Evolutionary conservation across 2,113 vertebrate genomes (phyloP).

Genomic region (Otolemur garnettii): DNA sequence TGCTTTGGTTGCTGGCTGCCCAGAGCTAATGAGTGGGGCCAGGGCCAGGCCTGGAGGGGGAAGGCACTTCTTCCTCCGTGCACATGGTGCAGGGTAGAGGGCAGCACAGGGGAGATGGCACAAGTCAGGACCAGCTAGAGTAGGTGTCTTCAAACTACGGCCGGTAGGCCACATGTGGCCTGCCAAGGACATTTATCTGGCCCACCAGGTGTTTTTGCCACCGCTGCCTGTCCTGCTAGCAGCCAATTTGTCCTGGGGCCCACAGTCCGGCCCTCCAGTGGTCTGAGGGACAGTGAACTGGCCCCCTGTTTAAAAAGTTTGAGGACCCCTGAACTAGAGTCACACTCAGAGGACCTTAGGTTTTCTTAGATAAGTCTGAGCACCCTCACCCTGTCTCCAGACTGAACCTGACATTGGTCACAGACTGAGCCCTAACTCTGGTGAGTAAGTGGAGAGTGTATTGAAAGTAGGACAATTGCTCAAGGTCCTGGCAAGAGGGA

Average conservation of each 20-base stretch:
- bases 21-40: constrained; percentile 40
- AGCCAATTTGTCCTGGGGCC: too few species aligned
- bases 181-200: too few species aligned
- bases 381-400: neutral
- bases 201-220: too few species aligned
- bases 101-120: neutral
- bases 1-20: constrained; percentile 16
- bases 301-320: too few species aligned
- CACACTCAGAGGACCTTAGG: neutral
- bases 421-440: neutral
- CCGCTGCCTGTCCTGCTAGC: too few species aligned
- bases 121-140: neutral
- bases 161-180: too few species aligned
- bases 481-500: neutral
- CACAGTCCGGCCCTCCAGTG: too few species aligned
- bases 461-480: neutral
- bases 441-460: neutral
- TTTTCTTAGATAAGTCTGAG: neutral
- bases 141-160: too few species aligned
- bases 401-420: neutral
- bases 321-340: neutral
- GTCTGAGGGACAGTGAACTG: too few species aligned
- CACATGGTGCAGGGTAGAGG: too few species aligned
- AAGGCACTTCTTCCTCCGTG: neutral
- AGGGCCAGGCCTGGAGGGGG: neutral